Evolutionary conservation across 1,140 invertebrate species (phyloP).

Genomic region (Papilio helenus): DNA sequence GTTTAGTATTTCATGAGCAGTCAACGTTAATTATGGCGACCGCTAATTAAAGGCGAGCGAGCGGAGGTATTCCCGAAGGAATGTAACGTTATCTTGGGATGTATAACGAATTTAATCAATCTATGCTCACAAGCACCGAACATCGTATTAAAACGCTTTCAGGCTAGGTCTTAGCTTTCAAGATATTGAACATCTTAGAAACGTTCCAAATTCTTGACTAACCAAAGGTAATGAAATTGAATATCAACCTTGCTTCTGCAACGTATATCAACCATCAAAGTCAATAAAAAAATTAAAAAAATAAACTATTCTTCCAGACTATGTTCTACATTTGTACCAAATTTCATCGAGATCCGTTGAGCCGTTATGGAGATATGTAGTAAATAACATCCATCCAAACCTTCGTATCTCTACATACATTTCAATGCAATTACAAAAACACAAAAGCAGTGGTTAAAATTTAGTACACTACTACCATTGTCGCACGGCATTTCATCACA

Average conservation of each 20-base stretch:
- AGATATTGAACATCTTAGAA: neutral
- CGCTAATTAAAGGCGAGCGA: constrained; percentile 37
- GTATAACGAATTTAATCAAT: constrained; percentile 40
- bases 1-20: constrained; percentile 32
- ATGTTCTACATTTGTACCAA: no score
- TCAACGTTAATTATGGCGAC: constrained; percentile 39
- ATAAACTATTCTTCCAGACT: no score
- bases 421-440: no score
- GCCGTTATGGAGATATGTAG: no score
- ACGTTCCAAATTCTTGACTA: neutral
- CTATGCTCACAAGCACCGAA: constrained; percentile 12
- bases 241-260: neutral
- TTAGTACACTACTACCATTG: no score
- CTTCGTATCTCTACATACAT: no score
- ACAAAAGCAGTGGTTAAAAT: no score
- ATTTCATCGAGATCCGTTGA: no score
- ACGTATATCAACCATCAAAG: neutral
- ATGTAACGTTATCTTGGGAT: constrained; percentile 34
- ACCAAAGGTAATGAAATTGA: neutral
- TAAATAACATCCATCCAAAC: no score
- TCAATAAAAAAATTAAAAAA: no score
- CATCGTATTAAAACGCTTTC: constrained; percentile 34
- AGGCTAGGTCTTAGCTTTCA: constrained; percentile 16
- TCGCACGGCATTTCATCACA: no score
- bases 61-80: constrained; percentile 33